Percentiles rank a stretch among this genome's conserved stretches.
These are phyloP conservation scores for Gasterosteus nipponicus DNA, from an alignment of 2,113 vertebrate species.

Conservation along the genomic window DNA sequence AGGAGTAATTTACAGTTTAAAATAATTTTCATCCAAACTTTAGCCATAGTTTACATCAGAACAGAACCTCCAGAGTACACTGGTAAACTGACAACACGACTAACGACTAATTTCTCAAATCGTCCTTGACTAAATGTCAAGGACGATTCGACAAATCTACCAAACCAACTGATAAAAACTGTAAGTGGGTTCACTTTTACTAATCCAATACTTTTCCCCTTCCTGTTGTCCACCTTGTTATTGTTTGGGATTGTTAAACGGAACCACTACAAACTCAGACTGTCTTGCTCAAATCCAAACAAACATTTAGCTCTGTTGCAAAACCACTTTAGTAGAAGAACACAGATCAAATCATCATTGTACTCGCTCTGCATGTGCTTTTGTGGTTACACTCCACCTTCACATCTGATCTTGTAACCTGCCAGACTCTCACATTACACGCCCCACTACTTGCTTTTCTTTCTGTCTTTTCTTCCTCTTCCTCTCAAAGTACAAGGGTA, in stretches of 20 bases:
- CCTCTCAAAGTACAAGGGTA: slow-evolving; percentile 55
- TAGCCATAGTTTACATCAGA: too few species aligned
- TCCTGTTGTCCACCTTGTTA: neutral
- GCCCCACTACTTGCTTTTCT: slow-evolving; percentile 21
- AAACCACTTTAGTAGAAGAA: slow-evolving; percentile 3
- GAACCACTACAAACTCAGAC: neutral
- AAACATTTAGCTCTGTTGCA: slow-evolving; percentile 2
- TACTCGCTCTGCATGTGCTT: slow-evolving; percentile 10
- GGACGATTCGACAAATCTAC: too few species aligned
- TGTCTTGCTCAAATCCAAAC: neutral
- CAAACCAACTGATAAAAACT: too few species aligned
- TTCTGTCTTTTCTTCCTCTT: slow-evolving; percentile 4
- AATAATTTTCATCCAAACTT: too few species aligned
- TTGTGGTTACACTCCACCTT: neutral
- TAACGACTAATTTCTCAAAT: too few species aligned
- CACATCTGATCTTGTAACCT: slow-evolving; percentile 17
- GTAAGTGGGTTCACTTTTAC: neutral
- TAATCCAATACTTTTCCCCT: neutral
- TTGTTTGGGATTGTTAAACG: slow-evolving; percentile 2
- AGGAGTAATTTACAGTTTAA: too few species aligned
- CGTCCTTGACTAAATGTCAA: too few species aligned
- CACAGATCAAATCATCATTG: neutral
- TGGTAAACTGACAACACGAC: too few species aligned
- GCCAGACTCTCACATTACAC: slow-evolving; percentile 18
- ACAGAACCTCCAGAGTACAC: too few species aligned